Evolutionary conservation across 2,797 vertebrate genomes (phyloP).

Genomic region (Antennarius maculatus): DNA sequence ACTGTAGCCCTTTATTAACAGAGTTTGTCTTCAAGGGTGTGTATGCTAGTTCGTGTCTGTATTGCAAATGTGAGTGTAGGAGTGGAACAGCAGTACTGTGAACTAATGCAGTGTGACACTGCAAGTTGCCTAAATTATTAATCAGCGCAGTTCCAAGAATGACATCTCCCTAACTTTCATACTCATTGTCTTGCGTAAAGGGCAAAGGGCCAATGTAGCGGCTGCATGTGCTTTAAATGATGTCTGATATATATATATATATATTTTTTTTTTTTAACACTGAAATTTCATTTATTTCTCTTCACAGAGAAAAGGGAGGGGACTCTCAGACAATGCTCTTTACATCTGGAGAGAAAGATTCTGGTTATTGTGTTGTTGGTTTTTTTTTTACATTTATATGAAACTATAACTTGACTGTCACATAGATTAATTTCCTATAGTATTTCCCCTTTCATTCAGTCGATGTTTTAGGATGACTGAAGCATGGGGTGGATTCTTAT

Average conservation of each 20-base stretch:
- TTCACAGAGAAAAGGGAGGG: constrained; percentile 3
- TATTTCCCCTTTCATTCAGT: no score
- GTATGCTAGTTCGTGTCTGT: constrained; percentile 50
- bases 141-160: constrained; percentile 54
- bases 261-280: constrained; percentile 1
- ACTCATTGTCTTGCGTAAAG: constrained; percentile 48
- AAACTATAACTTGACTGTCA: no score
- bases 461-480: no score
- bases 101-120: constrained; percentile 75
- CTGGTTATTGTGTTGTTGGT: no score
- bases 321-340: not conserved
- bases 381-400: no score
- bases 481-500: no score
- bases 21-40: constrained; percentile 46
- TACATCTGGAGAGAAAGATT: no score
- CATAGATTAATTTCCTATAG: no score
- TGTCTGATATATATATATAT: constrained; percentile 39
- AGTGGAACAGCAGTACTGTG: constrained; percentile 44
- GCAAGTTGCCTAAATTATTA: constrained; percentile 75
- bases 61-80: constrained; percentile 32
- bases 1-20: constrained; percentile 56
- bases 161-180: constrained; percentile 59
- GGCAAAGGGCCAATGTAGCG: constrained; percentile 42
- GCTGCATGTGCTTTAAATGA: constrained; percentile 51
- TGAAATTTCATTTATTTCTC: not conserved